These are phyloP conservation scores for Drosophila arizonae DNA, from an alignment of 1,140 invertebrate species.

Conservation along the genomic window DNA sequence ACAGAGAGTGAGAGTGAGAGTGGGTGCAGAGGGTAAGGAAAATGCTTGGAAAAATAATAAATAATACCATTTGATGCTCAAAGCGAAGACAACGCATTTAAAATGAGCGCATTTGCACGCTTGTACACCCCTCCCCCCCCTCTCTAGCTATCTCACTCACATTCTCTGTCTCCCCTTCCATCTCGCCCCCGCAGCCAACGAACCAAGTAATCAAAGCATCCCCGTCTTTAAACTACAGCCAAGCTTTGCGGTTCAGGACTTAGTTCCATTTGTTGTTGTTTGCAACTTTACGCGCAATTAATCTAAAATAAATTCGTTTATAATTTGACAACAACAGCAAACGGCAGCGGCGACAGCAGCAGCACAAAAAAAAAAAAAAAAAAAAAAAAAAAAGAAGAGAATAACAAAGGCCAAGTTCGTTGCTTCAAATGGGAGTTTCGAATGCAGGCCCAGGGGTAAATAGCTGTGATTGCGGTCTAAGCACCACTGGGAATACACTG, in stretches of 20 bases:
- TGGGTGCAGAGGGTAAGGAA: background rate
- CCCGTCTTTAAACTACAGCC: constrained; percentile 7
- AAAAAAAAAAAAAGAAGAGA: background rate
- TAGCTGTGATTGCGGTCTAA: constrained; percentile 46
- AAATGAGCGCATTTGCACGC: constrained; percentile 75
- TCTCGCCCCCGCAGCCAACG: background rate
- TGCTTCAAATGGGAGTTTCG: too few relatives aligned
- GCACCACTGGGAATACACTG: constrained; percentile 28
- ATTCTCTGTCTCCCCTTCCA: too few relatives aligned
- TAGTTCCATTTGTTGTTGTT: constrained; percentile 55
- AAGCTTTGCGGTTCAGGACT: constrained; percentile 31
- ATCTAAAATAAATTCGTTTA: constrained; percentile 82
- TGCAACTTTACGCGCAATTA: constrained; percentile 82
- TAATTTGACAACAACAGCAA: constrained; percentile 73
- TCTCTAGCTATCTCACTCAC: too few relatives aligned
- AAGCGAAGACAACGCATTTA: constrained; percentile 72
- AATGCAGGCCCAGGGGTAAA: constrained; percentile 26
- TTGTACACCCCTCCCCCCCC: constrained; percentile 31
- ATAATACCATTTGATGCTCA: constrained; percentile 79
- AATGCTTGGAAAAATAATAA: constrained; percentile 66
- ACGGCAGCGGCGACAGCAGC: constrained; percentile 23
- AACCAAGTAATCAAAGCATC: constrained; percentile 27
- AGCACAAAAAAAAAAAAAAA: too few relatives aligned
- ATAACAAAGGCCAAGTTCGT: too few relatives aligned
- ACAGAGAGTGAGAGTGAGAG: background rate